A percentile compares a stretch with the other conserved stretches of the same genome.
These are phyloP conservation scores for Anastatus disparis DNA, from an alignment of 1,140 invertebrate species.

Conservation along the genomic window DNA sequence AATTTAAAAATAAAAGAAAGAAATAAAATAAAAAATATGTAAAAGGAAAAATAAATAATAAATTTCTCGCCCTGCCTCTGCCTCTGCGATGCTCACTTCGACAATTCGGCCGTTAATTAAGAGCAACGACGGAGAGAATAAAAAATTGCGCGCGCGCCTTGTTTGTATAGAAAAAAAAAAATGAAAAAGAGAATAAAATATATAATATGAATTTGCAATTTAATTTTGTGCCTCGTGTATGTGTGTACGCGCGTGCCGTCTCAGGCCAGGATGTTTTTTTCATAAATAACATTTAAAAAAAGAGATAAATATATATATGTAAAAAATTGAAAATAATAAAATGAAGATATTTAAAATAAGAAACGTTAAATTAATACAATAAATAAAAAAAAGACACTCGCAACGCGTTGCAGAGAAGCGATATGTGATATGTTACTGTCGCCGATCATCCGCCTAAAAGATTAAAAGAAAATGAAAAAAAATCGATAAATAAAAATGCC, in stretches of 20 bases:
- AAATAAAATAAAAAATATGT: no score
- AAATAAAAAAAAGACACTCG: conserved; percentile 15
- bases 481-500: neutral
- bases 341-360: neutral
- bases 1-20: no score
- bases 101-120: neutral
- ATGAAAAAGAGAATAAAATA: neutral
- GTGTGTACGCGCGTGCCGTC: neutral
- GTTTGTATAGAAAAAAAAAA: conserved; percentile 16
- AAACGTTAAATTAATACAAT: neutral
- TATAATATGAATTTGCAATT: conserved; percentile 15
- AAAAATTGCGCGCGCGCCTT: neutral
- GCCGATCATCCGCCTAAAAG: conserved; percentile 31
- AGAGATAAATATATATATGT: no score
- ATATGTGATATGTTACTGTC: conserved; percentile 31
- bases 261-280: neutral
- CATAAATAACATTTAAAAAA: no score
- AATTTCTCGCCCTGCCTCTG: conserved; percentile 18
- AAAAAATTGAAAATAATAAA: neutral
- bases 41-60: no score
- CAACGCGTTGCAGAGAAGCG: conserved; percentile 13
- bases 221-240: conserved; percentile 18
- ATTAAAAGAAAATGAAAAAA: conserved; percentile 5
- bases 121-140: no score
- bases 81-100: conserved; percentile 14